Conservation (phyloP, 2,797 vertebrate genomes). For the Pantherophis alleghaniensis region DNA sequence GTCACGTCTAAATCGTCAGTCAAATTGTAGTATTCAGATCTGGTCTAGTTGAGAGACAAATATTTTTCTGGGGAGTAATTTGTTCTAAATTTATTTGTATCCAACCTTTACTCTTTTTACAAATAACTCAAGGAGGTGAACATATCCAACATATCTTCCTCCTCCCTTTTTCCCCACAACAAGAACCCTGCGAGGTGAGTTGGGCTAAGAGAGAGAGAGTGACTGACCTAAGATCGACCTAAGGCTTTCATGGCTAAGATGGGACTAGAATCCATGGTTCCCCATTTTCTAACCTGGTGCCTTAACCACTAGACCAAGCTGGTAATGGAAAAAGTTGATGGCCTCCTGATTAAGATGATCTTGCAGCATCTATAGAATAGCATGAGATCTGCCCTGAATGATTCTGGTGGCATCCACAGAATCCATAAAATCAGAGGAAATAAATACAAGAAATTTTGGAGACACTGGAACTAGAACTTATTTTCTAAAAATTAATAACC, state of each 20-base stretch:
- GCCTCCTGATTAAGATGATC: neutral
- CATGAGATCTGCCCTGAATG: neutral
- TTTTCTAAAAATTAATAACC: neutral
- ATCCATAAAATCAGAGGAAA: neutral
- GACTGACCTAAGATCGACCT: neutral
- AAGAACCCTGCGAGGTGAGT: neutral
- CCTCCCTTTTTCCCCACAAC: neutral
- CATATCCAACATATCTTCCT: neutral
- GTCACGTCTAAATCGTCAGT: neutral
- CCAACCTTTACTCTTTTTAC: neutral
- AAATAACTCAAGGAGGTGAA: neutral
- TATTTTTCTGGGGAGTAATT: neutral
- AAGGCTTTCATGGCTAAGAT: neutral
- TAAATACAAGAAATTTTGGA: neutral
- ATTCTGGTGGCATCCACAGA: neutral
- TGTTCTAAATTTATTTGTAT: neutral
- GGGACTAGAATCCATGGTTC: neutral
- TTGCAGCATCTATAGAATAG: neutral
- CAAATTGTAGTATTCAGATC: neutral
- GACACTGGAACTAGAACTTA: neutral
- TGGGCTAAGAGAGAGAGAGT: neutral
- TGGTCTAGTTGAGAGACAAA: neutral
- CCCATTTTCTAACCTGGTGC: neutral
- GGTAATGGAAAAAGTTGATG: neutral
- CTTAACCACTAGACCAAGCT: neutral